Evolutionary conservation across 2,113 vertebrate species (phyloP).

Genomic region (Myxocyprinus asiaticus): DNA sequence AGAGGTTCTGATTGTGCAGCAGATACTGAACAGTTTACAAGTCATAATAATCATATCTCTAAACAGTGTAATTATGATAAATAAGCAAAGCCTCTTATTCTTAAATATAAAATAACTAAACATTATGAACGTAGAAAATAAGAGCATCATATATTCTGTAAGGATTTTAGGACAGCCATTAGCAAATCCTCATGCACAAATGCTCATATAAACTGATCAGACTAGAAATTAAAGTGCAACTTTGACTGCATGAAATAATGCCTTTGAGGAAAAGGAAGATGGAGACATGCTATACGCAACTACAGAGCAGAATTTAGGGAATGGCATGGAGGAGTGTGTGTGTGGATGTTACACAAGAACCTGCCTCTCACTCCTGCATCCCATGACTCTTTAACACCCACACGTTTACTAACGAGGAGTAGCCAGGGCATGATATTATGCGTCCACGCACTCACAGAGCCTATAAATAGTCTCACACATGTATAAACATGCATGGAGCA

Average conservation of each 20-base stretch:
- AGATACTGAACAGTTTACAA: too few relatives aligned
- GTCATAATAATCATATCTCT: too few relatives aligned
- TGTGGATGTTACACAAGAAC: constrained; percentile 69
- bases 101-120: too few relatives aligned
- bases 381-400: constrained; percentile 61
- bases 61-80: too few relatives aligned
- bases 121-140: too few relatives aligned
- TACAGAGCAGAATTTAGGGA: too few relatives aligned
- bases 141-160: too few relatives aligned
- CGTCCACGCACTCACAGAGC: constrained; percentile 52
- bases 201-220: constrained; percentile 2
- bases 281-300: too few relatives aligned
- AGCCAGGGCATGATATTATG: constrained; percentile 46
- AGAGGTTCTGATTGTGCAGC: too few relatives aligned
- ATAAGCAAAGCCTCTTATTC: too few relatives aligned
- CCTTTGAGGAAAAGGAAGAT: background rate
- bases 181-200: background rate
- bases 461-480: constrained; percentile 47
- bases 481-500: constrained; percentile 37
- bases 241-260: background rate
- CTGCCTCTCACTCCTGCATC: constrained; percentile 54
- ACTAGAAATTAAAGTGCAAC: background rate
- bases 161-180: background rate
- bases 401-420: constrained; percentile 53
- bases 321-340: too few relatives aligned